These are phyloP conservation scores for Emmelina monodactyla DNA, from an alignment of 2,888 invertebrate genomes.

Conservation along the genomic window DNA sequence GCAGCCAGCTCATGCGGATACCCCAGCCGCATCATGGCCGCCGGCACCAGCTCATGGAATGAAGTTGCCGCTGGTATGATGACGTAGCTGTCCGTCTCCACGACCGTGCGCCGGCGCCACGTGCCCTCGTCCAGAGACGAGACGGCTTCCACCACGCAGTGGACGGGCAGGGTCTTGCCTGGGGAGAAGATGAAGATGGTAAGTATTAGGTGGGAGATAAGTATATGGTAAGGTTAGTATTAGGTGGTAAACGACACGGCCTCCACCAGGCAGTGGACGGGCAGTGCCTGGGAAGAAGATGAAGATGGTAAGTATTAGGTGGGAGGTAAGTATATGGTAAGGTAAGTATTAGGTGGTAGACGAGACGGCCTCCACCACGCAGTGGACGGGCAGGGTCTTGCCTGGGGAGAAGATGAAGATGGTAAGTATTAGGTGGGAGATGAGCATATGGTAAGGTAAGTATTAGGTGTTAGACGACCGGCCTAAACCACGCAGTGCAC, in stretches of 20 bases:
- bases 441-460: no score
- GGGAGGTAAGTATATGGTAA: no score
- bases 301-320: no score
- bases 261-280: constrained; percentile 96
- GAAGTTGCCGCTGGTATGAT: constrained; percentile 92
- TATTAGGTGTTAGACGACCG: no score
- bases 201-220: neutral
- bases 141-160: constrained; percentile 93
- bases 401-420: constrained; percentile 23
- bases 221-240: no score
- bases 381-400: constrained; percentile 89
- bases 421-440: neutral
- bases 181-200: constrained; percentile 4
- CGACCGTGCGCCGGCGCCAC: constrained; percentile 72
- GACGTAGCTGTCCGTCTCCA: constrained; percentile 95
- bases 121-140: constrained; percentile 72
- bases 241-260: constrained; percentile 80
- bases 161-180: constrained; percentile 84
- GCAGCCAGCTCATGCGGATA: constrained; percentile 86
- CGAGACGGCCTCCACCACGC: constrained; percentile 89
- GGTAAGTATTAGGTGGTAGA: no score
- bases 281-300: constrained; percentile 70
- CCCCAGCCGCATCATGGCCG: constrained; percentile 89
- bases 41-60: constrained; percentile 90
- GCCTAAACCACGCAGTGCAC: constrained; percentile 96